Evolutionary conservation across 2,113 vertebrate species (phyloP).

Genomic region (Cacatua alba): DNA sequence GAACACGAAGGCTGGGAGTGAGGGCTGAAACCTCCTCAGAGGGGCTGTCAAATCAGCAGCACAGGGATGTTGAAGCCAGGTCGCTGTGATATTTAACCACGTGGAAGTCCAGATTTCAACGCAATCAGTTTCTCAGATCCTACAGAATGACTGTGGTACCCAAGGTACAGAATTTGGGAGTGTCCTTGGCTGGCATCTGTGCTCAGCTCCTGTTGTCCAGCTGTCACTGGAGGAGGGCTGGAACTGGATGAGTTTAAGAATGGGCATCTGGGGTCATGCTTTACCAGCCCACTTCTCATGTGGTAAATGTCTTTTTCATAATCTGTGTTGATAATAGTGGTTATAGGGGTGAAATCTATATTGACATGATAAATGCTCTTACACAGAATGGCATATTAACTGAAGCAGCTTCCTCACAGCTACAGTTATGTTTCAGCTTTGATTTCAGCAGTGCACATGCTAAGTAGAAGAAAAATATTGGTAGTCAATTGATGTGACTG

Average conservation of each 20-base stretch:
- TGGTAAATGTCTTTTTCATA: background rate
- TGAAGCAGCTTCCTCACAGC: background rate
- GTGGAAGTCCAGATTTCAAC: background rate
- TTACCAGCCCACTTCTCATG: background rate
- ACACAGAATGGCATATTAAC: background rate
- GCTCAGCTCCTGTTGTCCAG: background rate
- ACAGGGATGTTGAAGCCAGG: background rate
- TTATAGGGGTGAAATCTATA: background rate
- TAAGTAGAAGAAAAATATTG: background rate
- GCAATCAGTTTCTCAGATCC: background rate
- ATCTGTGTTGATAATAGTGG: background rate
- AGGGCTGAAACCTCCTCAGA: background rate
- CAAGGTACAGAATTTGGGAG: background rate
- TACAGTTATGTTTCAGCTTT: background rate
- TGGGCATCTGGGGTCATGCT: background rate
- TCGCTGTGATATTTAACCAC: accelerated
- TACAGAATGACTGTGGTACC: background rate
- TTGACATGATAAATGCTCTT: background rate
- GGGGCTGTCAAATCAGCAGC: background rate
- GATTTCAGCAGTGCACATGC: background rate
- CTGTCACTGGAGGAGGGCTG: accelerated
- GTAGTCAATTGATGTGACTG: accelerated
- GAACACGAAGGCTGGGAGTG: background rate
- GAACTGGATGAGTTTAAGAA: background rate
- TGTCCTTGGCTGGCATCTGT: background rate